These are phyloP conservation scores for Phaethon lepturus DNA, from an alignment of 2,113 vertebrate genomes.

Conservation along the genomic window DNA sequence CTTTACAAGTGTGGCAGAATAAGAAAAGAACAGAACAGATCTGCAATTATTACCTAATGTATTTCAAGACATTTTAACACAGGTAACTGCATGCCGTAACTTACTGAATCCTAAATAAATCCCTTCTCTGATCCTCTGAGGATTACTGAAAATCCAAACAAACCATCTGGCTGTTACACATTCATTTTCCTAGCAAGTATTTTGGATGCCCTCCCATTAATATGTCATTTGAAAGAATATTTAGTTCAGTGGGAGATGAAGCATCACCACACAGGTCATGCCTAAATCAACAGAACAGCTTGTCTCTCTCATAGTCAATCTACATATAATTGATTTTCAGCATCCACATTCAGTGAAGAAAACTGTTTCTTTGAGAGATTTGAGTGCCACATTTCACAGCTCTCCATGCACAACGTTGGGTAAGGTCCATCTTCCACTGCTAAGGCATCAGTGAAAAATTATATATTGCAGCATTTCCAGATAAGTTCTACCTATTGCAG, in stretches of 20 bases:
- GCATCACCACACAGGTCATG: constrained; percentile 63
- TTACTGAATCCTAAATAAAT: constrained; percentile 47
- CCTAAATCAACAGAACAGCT: constrained; percentile 73
- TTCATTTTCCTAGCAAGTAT: constrained; percentile 65
- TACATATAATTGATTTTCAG: constrained; percentile 72
- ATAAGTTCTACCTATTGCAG: not conserved
- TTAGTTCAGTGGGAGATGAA: constrained; percentile 71
- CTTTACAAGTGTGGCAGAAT: not conserved
- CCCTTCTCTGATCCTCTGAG: constrained; percentile 39
- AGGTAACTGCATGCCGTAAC: constrained; percentile 32
- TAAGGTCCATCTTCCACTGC: not conserved
- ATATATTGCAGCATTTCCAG: not conserved
- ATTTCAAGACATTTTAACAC: constrained; percentile 45
- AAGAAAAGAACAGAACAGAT: constrained; percentile 34
- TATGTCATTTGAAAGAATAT: constrained; percentile 69
- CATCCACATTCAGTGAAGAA: constrained; percentile 48
- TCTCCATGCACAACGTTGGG: not conserved
- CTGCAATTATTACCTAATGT: not conserved
- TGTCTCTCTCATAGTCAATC: constrained; percentile 66
- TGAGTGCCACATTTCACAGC: constrained; percentile 40
- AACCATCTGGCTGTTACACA: constrained; percentile 68
- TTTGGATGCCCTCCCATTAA: constrained; percentile 70
- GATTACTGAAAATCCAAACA: constrained; percentile 70
- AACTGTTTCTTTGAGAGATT: not conserved
- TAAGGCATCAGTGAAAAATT: not conserved